A percentile compares a stretch with the other conserved stretches of the same genome.
Evolutionary conservation across 1,140 invertebrate species (phyloP).

Genomic region (Lamellibrachia luymesi): DNA sequence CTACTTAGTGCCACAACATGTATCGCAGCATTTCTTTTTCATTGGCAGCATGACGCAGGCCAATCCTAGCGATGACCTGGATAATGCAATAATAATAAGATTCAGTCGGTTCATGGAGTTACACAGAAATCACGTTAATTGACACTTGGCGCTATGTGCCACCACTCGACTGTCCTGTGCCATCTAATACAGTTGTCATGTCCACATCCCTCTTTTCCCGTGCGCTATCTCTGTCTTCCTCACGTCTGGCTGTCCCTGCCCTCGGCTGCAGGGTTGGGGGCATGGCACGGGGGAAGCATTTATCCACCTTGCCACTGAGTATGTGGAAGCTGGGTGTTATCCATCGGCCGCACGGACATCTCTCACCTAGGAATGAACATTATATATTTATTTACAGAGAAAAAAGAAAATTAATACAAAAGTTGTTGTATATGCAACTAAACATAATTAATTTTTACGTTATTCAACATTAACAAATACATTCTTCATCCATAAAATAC

Average conservation of each 20-base stretch:
- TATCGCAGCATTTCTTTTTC: neutral
- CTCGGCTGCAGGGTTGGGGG: neutral
- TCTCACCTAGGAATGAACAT: conserved; percentile 33
- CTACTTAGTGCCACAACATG: neutral
- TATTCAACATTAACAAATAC: neutral
- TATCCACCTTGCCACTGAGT: conserved; percentile 46
- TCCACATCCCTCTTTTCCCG: neutral
- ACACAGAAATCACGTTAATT: neutral
- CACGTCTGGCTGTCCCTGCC: neutral
- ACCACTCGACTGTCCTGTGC: neutral
- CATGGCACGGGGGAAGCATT: conserved; percentile 18
- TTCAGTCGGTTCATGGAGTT: neutral
- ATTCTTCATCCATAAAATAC: neutral
- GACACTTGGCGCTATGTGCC: neutral
- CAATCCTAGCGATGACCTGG: neutral
- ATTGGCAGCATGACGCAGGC: no score
- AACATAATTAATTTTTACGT: neutral
- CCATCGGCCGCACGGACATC: conserved; percentile 54
- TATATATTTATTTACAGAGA: neutral
- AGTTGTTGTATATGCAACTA: neutral
- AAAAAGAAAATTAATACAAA: neutral
- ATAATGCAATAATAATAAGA: neutral
- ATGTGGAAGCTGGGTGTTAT: conserved; percentile 55
- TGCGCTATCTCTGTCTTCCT: neutral
- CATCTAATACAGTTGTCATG: neutral